Evolutionary conservation across 1,140 invertebrate species (phyloP), one percentile per base, ranked within the genome.

Genomic region (Melitaea cinxia): DNA sequence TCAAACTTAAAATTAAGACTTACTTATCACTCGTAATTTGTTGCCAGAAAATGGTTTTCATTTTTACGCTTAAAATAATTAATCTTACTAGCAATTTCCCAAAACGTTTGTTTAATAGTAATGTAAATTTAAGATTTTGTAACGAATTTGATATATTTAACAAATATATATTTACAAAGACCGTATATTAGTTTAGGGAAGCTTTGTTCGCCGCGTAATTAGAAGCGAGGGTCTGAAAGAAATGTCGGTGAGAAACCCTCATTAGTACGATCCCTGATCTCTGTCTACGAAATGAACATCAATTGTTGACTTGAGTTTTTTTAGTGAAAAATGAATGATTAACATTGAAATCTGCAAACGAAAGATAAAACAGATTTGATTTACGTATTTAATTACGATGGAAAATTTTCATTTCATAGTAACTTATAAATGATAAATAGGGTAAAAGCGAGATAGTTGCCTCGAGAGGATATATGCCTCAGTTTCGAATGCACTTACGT

Each of bases 131-230:
- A 45, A 45, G 19, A 23, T 21, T 47, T 47, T 47, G 21, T 47
- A 47, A 21, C 23, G 14, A 52, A 52, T n/a, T 28, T 49, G 15
- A 49, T 58, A 58, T 39, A 58, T 49, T 12, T 33, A 12, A 1
- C 17, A 45, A 47, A 15, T 30, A 10, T 23, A n/a, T 49, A 57
- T 55, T 35, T 37, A 26, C 56, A 28, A 58, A 58, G 35, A 49
- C 28, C 64, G 57, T 58, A 65, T 70, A 68, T 73, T 73, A 73
- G 68, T 73, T 73, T 68, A 67, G 54, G 58, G 53, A 66, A 59
- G 68, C 72, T 70, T 73, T 70, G 72, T 71, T 67, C 65, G 53
- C 39, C 45, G 19, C 59, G 65, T 74, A 74, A 74, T 74, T 70
- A 74, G 58, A 65, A 71, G 61, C 58, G 65, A 57, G 66, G 64